A percentile compares a stretch with the other conserved stretches of the same genome.
These are phyloP conservation scores for Eudasyphora cyanicolor DNA, from an alignment of 2,888 invertebrate species.

Conservation along the genomic window DNA sequence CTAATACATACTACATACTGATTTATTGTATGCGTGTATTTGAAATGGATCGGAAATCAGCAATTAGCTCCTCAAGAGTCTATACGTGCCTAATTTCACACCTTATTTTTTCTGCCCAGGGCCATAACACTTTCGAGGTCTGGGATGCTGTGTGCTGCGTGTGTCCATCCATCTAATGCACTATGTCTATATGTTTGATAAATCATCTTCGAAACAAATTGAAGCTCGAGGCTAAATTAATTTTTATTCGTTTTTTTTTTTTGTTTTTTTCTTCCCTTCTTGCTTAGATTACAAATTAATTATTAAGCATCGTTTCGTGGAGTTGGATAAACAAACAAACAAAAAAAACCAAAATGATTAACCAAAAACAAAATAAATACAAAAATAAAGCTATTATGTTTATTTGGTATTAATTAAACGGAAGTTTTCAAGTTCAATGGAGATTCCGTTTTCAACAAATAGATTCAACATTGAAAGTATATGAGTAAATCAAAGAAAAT, in stretches of 20 bases:
- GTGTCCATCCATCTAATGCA: too few relatives aligned
- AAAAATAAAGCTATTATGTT: background rate
- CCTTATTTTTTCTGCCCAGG: background rate
- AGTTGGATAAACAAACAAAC: too few relatives aligned
- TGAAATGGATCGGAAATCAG: background rate
- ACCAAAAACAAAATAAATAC: background rate
- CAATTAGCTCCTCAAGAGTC: background rate
- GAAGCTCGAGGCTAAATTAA: constrained; percentile 24
- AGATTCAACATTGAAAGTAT: too few relatives aligned
- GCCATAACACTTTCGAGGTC: background rate
- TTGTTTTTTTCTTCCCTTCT: background rate
- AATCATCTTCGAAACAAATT: background rate
- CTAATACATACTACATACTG: too few relatives aligned
- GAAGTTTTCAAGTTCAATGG: constrained; percentile 19
- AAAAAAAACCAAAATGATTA: background rate
- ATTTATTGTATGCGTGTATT: too few relatives aligned
- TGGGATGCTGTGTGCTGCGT: background rate
- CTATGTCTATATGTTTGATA: background rate
- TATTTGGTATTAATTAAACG: background rate
- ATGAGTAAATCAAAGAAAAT: too few relatives aligned
- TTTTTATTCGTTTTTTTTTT: background rate
- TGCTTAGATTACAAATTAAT: constrained; percentile 6
- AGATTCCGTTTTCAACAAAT: background rate
- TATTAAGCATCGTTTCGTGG: background rate
- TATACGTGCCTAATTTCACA: constrained; percentile 12